These are phyloP conservation scores for Zenarchopterus dispar DNA, from an alignment of 2,797 vertebrate species.

Conservation along the genomic window DNA sequence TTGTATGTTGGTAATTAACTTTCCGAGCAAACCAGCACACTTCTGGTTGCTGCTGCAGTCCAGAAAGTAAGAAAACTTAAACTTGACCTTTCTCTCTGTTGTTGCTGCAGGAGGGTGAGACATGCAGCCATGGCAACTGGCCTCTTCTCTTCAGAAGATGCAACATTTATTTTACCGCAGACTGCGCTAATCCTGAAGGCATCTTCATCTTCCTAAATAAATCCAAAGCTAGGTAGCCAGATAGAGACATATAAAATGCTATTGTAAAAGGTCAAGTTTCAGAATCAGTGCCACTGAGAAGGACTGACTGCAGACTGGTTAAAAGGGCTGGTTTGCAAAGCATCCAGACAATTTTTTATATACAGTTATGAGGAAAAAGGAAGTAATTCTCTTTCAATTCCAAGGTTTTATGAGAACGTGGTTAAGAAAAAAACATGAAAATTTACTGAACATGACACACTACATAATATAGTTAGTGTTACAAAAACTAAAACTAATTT, in stretches of 20 bases:
- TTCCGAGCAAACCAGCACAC: constrained; percentile 9
- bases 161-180: constrained; percentile 13
- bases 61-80: constrained; percentile 36
- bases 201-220: constrained; percentile 17
- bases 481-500: too few relatives aligned
- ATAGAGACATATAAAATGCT: too few relatives aligned
- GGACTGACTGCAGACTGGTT: too few relatives aligned
- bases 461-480: too few relatives aligned
- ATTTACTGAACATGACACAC: too few relatives aligned
- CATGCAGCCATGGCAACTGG: constrained; percentile 46
- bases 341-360: too few relatives aligned
- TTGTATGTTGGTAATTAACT: background rate
- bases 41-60: background rate
- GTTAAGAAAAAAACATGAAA: too few relatives aligned
- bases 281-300: background rate
- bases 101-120: constrained; percentile 8
- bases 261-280: too few relatives aligned
- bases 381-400: too few relatives aligned
- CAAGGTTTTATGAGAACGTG: too few relatives aligned
- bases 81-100: constrained; percentile 29
- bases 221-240: constrained; percentile 14
- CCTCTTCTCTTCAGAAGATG: constrained; percentile 13
- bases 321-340: too few relatives aligned
- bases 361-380: too few relatives aligned
- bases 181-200: background rate